Evolutionary conservation across 2,888 invertebrate species (phyloP), one percentile per base, ranked within the genome.

Genomic region (Microctonus aethiopoides): DNA sequence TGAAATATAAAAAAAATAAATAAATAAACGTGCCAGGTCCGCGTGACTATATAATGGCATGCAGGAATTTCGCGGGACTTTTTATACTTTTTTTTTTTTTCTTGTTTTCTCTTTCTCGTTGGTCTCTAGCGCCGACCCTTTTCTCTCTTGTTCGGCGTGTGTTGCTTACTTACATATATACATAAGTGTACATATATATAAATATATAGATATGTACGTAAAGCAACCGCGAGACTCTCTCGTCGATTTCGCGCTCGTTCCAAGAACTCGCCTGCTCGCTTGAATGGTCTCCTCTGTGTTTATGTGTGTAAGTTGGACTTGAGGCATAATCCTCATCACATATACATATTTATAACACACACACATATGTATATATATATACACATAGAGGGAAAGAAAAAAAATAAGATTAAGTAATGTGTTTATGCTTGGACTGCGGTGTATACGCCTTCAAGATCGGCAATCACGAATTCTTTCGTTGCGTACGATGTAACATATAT

Each of bases 1-100:
- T 46, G 46, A n/a, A 16, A 46, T 16, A 46, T 5, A 39, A 24
- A 39, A 61, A 41, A n/a, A 46, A 46, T n/a, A n/a, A n/a, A n/a
- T n/a, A 46, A 46, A 46, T 46, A n/a, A 46, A 46, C 46, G 46
- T 46, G 46, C 46, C 7, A n/a, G 7, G n/a, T 16, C 46, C 10
- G 32, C 46, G 63, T 62, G 62, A 52, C 62, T 52, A 70, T 76
- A 74, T 76, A 74, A 76, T 74, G 67, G 67, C 72, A 76, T 76
- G 74, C 74, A 76, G 74, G 74, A 76, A 76, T 76, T 74, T 71
- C 70, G 68, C 73, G 70, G 64, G 67, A 56, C 52, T 66, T 51
- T 71, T 65, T 62, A 5, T 29, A 29, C 29, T 29, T 29, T 29
- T 29, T 5, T 29, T 39, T 16, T 46, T 46, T 29, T 39, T 16